Evolutionary conservation across 1,140 invertebrate genomes (phyloP).

Genomic region (Propsilocerus akamusi): DNA sequence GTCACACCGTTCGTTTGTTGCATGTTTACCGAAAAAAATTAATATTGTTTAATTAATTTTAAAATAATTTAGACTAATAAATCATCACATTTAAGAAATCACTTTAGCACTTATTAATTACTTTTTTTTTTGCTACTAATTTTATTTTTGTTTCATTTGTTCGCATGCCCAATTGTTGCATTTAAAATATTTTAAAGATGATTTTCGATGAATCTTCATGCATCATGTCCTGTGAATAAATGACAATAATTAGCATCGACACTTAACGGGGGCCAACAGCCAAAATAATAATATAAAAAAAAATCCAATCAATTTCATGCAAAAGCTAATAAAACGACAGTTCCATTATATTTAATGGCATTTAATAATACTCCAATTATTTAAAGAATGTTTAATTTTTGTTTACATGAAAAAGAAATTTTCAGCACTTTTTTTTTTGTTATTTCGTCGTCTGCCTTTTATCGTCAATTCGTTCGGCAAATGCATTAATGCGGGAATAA

Average conservation of each 20-base stretch:
- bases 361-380: neutral
- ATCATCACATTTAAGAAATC: too few relatives aligned
- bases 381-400: too few relatives aligned
- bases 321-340: constrained; percentile 2
- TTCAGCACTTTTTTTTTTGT: neutral
- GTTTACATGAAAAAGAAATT: neutral
- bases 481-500: too few relatives aligned
- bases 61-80: too few relatives aligned
- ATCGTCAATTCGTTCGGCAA: too few relatives aligned
- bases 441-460: too few relatives aligned
- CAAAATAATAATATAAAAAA: too few relatives aligned
- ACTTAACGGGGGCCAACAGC: too few relatives aligned
- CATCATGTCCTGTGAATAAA: neutral
- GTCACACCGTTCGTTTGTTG: neutral
- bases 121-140: neutral
- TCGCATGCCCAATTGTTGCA: neutral
- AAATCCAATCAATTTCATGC: constrained; percentile 1
- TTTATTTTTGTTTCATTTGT: neutral
- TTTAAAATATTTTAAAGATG: too few relatives aligned
- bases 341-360: constrained; percentile 2
- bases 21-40: neutral
- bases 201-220: constrained; percentile 1
- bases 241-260: neutral
- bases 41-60: neutral
- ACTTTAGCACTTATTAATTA: neutral